Evolutionary conservation across 2,113 vertebrate species (phyloP).

Genomic region (Tragelaphus imberbis): DNA sequence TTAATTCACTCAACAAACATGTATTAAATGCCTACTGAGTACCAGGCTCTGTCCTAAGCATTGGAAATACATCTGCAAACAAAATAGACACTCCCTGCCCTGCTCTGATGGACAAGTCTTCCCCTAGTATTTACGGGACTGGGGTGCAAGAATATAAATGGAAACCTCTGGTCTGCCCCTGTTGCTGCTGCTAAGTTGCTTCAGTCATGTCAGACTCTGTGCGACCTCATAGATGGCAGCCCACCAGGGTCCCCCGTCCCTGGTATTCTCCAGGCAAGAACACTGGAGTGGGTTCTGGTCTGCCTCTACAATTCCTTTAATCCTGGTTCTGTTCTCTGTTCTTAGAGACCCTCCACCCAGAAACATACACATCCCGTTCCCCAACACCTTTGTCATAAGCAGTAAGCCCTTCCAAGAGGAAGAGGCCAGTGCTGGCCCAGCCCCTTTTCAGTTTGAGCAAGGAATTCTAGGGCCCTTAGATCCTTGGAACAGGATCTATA

Average conservation of each 20-base stretch:
- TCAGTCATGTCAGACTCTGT: too few species aligned
- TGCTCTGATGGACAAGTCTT: not conserved
- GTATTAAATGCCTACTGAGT: not conserved
- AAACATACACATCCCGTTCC: not conserved
- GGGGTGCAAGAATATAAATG: not conserved
- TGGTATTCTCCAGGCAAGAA: too few species aligned
- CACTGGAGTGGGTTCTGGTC: not conserved
- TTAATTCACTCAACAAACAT: not conserved
- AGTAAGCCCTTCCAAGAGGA: not conserved
- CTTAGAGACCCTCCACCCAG: not conserved
- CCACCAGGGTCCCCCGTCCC: too few species aligned
- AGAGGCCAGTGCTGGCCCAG: not conserved
- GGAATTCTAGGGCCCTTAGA: not conserved
- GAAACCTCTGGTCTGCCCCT: not conserved
- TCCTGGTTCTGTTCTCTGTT: not conserved
- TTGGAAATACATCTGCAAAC: not conserved
- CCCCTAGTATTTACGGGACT: not conserved
- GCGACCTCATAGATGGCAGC: too few species aligned
- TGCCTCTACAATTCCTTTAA: not conserved
- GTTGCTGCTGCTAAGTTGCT: too few species aligned
- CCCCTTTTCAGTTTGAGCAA: not conserved
- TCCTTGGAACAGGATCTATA: not conserved
- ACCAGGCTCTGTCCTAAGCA: not conserved
- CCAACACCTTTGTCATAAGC: not conserved
- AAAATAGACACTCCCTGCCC: not conserved